Percentiles rank a stretch among this genome's conserved stretches.
phyloP scores from a whole-genome alignment of 1,140 invertebrate species.

The Diorhabda sublineata region DNA sequence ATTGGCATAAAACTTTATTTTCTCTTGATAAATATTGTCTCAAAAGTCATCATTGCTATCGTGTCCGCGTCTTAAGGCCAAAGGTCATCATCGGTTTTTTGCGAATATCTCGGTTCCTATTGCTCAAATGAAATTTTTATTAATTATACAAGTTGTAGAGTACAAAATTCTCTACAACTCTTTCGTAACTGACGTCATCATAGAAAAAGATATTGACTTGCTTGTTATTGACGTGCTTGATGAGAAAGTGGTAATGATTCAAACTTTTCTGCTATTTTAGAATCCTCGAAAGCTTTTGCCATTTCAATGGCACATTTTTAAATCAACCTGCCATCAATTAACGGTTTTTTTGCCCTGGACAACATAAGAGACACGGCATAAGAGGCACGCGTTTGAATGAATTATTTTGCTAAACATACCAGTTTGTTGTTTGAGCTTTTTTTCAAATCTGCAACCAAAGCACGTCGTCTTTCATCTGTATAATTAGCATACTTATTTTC shows the following conservation, averaged over 20 bases:
- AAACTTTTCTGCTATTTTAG: slow-evolving; percentile 18
- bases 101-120: too few species aligned
- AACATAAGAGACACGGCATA: slow-evolving; percentile 6
- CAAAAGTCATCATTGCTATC: too few species aligned
- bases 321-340: slow-evolving; percentile 14
- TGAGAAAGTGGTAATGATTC: slow-evolving; percentile 20
- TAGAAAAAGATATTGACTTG: too few species aligned
- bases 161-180: too few species aligned
- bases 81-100: too few species aligned
- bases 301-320: slow-evolving; percentile 21
- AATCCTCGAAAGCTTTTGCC: slow-evolving; percentile 19
- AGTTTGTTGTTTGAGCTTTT: slow-evolving; percentile 18
- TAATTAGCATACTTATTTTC: slow-evolving; percentile 18
- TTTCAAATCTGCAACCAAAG: slow-evolving; percentile 13
- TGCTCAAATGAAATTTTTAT: too few species aligned
- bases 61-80: too few species aligned
- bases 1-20: too few species aligned
- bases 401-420: slow-evolving; percentile 17
- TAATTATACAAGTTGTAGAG: too few species aligned
- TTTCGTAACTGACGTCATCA: too few species aligned
- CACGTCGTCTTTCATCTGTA: slow-evolving; percentile 13
- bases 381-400: slow-evolving; percentile 10
- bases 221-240: slow-evolving; percentile 6
- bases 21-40: too few species aligned
- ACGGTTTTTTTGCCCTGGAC: slow-evolving; percentile 5